These are phyloP conservation scores for Liopterus haemorrhoidalis DNA, from an alignment of 2,888 invertebrate genomes.

Conservation along the genomic window DNA sequence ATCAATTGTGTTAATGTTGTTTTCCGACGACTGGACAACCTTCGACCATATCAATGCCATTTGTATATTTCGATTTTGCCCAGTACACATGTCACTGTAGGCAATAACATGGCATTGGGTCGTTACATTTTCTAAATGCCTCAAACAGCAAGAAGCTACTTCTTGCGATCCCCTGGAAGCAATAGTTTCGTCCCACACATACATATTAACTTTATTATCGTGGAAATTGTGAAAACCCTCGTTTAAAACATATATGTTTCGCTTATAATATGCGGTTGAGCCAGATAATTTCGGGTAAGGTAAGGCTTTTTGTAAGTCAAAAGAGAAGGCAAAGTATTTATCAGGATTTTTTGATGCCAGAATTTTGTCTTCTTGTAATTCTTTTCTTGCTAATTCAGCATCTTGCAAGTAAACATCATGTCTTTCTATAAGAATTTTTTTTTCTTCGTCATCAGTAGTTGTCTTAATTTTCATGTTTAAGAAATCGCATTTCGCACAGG, in stretches of 20 bases:
- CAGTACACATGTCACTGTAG: constrained; percentile 28
- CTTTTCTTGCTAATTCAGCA: constrained; percentile 30
- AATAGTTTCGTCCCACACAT: constrained; percentile 35
- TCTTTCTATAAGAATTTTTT: no score
- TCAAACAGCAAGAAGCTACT: constrained; percentile 31
- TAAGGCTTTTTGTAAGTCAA: constrained; percentile 24
- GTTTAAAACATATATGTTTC: constrained; percentile 34
- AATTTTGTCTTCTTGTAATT: constrained; percentile 28
- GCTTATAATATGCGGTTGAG: constrained; percentile 34
- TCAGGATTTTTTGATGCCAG: constrained; percentile 25
- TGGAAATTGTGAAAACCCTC: constrained; percentile 35
- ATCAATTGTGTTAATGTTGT: constrained; percentile 30
- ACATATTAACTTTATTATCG: constrained; percentile 33
- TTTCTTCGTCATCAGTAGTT: no score
- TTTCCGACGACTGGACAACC: constrained; percentile 28
- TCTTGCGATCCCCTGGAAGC: constrained; percentile 34
- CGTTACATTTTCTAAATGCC: constrained; percentile 30
- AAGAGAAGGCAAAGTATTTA: constrained; percentile 31
- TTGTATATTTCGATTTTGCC: constrained; percentile 30
- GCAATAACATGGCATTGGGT: no score
- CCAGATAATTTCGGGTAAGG: constrained; percentile 31
- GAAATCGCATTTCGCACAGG: no score
- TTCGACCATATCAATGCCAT: constrained; percentile 27
- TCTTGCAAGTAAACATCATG: constrained; percentile 30
- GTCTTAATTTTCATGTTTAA: no score